Evolutionary conservation across 2,888 invertebrate species (phyloP).

Genomic region (Andrena bicolor): DNA sequence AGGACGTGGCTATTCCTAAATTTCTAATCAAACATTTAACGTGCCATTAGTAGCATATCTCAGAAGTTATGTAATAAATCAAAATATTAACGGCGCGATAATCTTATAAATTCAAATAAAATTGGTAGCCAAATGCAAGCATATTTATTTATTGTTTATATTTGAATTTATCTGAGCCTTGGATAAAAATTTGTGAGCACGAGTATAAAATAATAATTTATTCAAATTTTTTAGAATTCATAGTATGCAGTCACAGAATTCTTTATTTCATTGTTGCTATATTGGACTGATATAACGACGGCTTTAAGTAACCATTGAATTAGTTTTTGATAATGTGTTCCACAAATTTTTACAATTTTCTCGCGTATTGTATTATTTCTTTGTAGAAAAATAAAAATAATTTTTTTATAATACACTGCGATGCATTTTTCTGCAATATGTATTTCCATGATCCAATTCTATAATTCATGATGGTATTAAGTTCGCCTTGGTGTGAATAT

Average conservation of each 20-base stretch:
- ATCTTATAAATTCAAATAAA: background rate
- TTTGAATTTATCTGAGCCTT: background rate
- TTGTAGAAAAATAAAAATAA: no score
- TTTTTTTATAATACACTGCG: no score
- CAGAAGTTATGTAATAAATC: background rate
- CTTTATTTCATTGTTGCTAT: background rate
- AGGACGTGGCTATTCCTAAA: slow-evolving; percentile 27
- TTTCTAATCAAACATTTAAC: background rate
- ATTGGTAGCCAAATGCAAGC: background rate
- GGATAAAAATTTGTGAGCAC: no score
- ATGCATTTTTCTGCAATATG: no score
- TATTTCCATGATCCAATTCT: no score
- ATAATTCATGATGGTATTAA: no score
- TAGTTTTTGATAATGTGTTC: background rate
- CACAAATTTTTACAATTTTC: background rate
- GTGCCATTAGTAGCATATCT: background rate
- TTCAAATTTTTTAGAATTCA: background rate
- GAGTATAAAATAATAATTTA: no score
- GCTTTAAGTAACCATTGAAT: background rate
- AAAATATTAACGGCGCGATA: background rate
- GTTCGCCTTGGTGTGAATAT: no score
- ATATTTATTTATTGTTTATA: background rate
- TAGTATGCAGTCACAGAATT: background rate
- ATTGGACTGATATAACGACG: background rate
- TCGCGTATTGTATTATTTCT: no score